Base-by-base conservation (phyloP, 2,888 invertebrate genomes). In the Euzophera pinguis region DNA sequence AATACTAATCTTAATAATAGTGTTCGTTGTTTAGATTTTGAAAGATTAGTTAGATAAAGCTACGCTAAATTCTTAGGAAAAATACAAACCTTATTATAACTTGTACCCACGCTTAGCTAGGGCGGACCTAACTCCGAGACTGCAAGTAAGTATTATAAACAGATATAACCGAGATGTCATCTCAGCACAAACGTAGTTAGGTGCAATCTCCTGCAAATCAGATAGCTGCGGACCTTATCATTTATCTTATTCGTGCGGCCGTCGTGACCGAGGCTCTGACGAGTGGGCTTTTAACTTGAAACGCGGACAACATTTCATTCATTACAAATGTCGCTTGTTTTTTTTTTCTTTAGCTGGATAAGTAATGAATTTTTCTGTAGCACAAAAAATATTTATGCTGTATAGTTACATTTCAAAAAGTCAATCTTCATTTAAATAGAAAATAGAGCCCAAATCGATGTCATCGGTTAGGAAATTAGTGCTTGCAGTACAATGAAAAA, bases 121-220 rank as follows among this genome's bases (percentile, higher is more conserved):
- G 6, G 1, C 4, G 8, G 38, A 8, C 12, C 1, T 13, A 41
- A 10, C 16, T 41, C 22, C 17, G 16, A 41, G n/a, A 38, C 8
- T 12, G 9, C 1, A 43, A 43, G 27, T n/a, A 43, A 45, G 32
- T 16, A 22, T 22, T 22, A 29, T 45, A 45, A 45, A 45, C 32
- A 32, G 16, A 45, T 29, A 45, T 16, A 17, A 17, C 10, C 8
- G 7, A 48, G 47, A 48, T 5, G 37, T 37, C 47, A 48, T 48
- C 47, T 37, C 47, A 34, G 17, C 53, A 35, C 54, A 65, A 70
- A 73, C 66, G 64, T 55, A 63, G 62, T 75, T 73, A 72, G 65
- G 53, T 50, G 69, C 73, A 73, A 75, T 73, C 67, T 69, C 62
- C 55, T 58, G 63, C 63, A 65, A 69, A 71, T 69, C 63, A 64